phyloP scores from a whole-genome alignment of 2,797 vertebrate species.

The Sorex maritimensis region DNA sequence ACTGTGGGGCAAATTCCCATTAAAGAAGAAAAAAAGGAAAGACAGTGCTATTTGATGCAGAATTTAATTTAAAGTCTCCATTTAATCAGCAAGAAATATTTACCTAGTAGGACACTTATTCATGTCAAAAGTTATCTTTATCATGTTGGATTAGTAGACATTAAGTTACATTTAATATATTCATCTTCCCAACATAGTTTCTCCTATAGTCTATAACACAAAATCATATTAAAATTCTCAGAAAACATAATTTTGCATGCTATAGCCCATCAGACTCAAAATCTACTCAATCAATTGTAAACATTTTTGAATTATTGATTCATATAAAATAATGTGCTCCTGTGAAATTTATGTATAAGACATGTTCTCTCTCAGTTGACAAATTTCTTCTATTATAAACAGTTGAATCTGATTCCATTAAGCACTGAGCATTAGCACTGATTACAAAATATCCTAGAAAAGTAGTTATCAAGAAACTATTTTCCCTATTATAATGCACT shows the following conservation, averaged over 20 bases:
- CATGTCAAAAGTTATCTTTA: slow-evolving; percentile 72
- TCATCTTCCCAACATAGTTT: slow-evolving; percentile 62
- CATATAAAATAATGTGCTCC: background rate
- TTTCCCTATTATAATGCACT: background rate
- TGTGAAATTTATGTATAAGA: slow-evolving; percentile 35
- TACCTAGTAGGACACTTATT: slow-evolving; percentile 71
- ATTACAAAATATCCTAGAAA: background rate
- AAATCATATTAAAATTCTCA: slow-evolving; percentile 63
- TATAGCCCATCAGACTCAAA: slow-evolving; percentile 26
- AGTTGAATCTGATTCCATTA: background rate
- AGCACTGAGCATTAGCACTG: no score
- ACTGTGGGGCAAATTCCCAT: slow-evolving; percentile 72
- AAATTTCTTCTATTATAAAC: background rate
- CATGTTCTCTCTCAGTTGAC: background rate
- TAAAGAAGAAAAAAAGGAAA: slow-evolving; percentile 75
- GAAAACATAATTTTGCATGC: slow-evolving; percentile 61
- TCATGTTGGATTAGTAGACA: slow-evolving; percentile 55
- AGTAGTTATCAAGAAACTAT: background rate
- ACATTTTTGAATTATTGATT: slow-evolving; percentile 31
- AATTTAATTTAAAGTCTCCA: slow-evolving; percentile 83
- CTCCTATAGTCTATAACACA: slow-evolving; percentile 62
- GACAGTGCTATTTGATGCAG: slow-evolving; percentile 65
- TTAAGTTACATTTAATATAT: slow-evolving; percentile 71
- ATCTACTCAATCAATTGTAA: slow-evolving; percentile 53
- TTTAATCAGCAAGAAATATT: slow-evolving; percentile 86